phyloP scores from a whole-genome alignment of 2,113 vertebrate species.

The Theropithecus gelada region DNA sequence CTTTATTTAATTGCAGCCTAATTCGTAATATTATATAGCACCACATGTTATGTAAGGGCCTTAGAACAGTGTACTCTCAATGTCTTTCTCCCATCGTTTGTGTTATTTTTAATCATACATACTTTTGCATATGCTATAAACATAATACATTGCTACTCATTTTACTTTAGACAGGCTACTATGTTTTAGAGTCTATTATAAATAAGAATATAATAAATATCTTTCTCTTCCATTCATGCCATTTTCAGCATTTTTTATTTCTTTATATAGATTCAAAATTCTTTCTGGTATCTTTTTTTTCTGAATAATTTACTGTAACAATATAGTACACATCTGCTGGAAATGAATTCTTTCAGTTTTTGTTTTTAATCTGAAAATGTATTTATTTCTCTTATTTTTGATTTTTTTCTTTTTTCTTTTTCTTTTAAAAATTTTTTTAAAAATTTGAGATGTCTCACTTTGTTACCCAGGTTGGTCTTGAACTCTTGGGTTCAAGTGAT shows the following conservation, averaged over 20 bases:
- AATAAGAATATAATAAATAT: background rate
- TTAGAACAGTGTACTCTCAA: background rate
- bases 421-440: background rate
- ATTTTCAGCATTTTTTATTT: background rate
- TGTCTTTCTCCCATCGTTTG: background rate
- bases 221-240: background rate
- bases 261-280: background rate
- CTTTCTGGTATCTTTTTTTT: background rate
- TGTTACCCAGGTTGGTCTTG: too few relatives aligned
- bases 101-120: background rate
- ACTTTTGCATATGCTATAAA: background rate
- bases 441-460: too few relatives aligned
- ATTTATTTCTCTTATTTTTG: background rate
- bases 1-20: background rate
- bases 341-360: background rate
- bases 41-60: background rate
- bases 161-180: background rate
- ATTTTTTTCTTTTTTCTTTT: too few relatives aligned
- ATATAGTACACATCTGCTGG: background rate
- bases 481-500: too few relatives aligned
- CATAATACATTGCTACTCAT: background rate
- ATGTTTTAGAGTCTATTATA: background rate
- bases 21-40: background rate
- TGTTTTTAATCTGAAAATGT: background rate
- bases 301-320: background rate